Evolutionary conservation across 2,888 invertebrate species (phyloP).

Genomic region (Sericinus montela): DNA sequence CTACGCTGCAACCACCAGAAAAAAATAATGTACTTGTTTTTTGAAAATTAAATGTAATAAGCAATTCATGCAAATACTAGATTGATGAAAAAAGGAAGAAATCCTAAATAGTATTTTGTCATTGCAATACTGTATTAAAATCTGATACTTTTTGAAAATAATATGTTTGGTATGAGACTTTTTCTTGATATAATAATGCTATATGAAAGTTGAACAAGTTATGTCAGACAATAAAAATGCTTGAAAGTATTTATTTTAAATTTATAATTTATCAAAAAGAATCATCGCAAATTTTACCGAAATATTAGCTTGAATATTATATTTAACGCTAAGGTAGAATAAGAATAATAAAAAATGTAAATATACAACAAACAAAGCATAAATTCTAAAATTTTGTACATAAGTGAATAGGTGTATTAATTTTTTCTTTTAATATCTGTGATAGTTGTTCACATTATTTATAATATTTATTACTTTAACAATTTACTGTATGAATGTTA

Average conservation of each 20-base stretch:
- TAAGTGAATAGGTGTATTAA: constrained; percentile 41
- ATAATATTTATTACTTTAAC: constrained; percentile 5
- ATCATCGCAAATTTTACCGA: neutral
- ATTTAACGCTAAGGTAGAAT: constrained; percentile 9
- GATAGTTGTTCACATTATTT: constrained; percentile 33
- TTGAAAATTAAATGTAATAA: too few relatives aligned
- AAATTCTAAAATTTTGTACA: constrained; percentile 73
- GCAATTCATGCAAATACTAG: too few relatives aligned
- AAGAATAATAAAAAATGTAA: constrained; percentile 46
- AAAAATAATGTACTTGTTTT: too few relatives aligned
- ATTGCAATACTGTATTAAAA: too few relatives aligned
- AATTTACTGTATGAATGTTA: neutral
- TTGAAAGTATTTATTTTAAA: neutral
- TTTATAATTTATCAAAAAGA: neutral
- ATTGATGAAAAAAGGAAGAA: too few relatives aligned
- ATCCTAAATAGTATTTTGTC: too few relatives aligned
- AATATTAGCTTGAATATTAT: neutral
- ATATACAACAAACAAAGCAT: constrained; percentile 65
- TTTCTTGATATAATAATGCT: constrained; percentile 13
- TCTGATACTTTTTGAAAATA: constrained; percentile 13
- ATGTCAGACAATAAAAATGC: constrained; percentile 46
- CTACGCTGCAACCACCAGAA: too few relatives aligned
- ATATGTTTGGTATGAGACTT: too few relatives aligned
- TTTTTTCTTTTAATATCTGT: constrained; percentile 53
- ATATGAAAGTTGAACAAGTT: constrained; percentile 38